phyloP scores from a whole-genome alignment of 2,113 vertebrate genomes.

The Neolamprologus modestus region DNA sequence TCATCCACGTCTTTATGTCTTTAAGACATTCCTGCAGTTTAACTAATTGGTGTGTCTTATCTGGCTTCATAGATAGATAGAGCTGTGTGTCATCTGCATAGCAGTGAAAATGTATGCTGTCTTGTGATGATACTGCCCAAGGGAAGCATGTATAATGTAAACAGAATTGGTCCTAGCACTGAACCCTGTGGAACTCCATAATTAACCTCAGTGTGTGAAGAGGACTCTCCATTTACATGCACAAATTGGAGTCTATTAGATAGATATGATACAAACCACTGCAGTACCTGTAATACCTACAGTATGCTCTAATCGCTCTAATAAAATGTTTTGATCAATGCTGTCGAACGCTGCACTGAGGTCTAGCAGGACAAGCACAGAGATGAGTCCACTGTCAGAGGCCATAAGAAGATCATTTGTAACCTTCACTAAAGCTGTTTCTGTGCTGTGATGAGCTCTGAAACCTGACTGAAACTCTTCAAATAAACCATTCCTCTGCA shows the following conservation, averaged over 20 bases:
- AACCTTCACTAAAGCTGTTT: too few species aligned
- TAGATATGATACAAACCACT: too few species aligned
- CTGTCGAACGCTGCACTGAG: accelerated
- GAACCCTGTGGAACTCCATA: background rate
- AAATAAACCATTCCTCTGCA: too few species aligned
- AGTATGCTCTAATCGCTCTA: too few species aligned
- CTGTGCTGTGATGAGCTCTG: too few species aligned
- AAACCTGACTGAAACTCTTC: too few species aligned
- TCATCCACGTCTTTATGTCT: background rate
- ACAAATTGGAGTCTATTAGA: too few species aligned
- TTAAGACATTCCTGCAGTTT: background rate
- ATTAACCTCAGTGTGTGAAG: background rate
- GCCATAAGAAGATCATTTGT: too few species aligned
- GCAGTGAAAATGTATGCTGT: background rate
- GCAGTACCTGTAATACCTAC: too few species aligned
- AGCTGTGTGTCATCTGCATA: background rate
- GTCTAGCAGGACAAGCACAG: background rate
- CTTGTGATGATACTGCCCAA: accelerated
- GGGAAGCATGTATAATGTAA: background rate
- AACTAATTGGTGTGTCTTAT: background rate
- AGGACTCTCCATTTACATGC: background rate
- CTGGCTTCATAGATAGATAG: accelerated
- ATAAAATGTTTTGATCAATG: accelerated
- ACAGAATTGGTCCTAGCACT: background rate
- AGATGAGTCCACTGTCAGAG: too few species aligned